Percentiles rank a stretch among this genome's conserved stretches.
Evolutionary conservation across 1,140 invertebrate genomes (phyloP).

Genomic region (Bombus picipes): DNA sequence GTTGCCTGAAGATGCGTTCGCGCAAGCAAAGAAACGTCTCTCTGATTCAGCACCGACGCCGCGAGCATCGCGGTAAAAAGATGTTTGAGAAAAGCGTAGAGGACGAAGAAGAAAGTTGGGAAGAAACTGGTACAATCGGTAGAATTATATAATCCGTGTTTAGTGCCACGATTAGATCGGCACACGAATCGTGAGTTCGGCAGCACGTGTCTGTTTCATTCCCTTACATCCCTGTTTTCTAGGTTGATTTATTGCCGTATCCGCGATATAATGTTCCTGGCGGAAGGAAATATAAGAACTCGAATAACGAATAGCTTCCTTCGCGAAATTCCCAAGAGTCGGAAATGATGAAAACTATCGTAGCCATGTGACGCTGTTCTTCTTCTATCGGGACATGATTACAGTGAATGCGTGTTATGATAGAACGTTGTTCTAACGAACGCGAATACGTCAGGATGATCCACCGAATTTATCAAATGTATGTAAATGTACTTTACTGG

Average conservation of each 20-base stretch:
- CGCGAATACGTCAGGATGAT: too few species aligned
- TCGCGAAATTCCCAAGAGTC: too few species aligned
- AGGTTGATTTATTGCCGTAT: conserved; percentile 86
- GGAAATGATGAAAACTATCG: too few species aligned
- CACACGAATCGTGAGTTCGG: conserved; percentile 89
- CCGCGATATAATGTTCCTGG: conserved; percentile 88
- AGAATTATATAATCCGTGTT: conserved; percentile 86
- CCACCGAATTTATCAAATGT: too few species aligned
- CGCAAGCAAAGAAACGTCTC: not conserved
- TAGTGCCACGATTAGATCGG: conserved; percentile 85
- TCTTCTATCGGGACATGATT: too few species aligned
- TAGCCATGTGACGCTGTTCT: too few species aligned
- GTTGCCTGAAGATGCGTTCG: not conserved
- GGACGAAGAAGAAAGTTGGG: not conserved
- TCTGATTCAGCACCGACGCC: not conserved
- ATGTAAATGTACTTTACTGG: too few species aligned
- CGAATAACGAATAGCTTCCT: not conserved
- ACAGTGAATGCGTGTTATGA: accelerated
- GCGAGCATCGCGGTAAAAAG: not conserved
- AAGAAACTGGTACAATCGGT: conserved; percentile 84
- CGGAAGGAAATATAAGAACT: not conserved
- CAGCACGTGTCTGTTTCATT: conserved; percentile 84
- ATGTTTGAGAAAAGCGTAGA: not conserved
- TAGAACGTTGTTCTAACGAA: too few species aligned
- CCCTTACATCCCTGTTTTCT: too few species aligned